phyloP scores from a whole-genome alignment of 2,888 invertebrate genomes.

The Tryphoninae sp. region DNA sequence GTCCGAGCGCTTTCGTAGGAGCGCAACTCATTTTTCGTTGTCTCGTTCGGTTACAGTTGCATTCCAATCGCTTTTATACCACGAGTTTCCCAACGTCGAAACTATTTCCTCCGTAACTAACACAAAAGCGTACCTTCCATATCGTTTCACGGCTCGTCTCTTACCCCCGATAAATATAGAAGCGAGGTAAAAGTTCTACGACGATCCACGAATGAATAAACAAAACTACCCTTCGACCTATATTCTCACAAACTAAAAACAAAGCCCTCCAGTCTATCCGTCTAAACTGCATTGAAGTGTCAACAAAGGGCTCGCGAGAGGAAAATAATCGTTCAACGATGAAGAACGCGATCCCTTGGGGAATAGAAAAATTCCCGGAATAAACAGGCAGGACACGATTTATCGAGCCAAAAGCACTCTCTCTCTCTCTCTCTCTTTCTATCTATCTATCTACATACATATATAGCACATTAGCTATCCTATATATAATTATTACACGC shows the following conservation, averaged over 20 bases:
- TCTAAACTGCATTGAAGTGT: neutral
- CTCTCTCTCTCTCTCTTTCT: constrained; percentile 16
- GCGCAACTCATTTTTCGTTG: constrained; percentile 28
- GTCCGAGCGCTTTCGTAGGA: constrained; percentile 22
- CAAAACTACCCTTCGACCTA: neutral
- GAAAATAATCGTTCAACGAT: neutral
- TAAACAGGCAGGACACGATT: neutral
- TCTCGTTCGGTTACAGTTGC: neutral
- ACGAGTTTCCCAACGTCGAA: neutral
- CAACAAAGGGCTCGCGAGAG: neutral
- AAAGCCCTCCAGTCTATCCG: neutral
- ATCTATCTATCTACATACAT: neutral
- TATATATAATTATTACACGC: constrained; percentile 9
- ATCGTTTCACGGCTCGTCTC: too few relatives aligned
- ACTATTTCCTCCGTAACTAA: neutral
- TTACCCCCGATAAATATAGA: neutral
- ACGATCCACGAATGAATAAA: neutral
- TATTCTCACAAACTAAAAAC: neutral
- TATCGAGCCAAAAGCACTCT: constrained; percentile 17
- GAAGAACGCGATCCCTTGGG: neutral
- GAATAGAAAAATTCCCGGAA: neutral
- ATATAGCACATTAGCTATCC: neutral
- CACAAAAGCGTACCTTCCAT: neutral
- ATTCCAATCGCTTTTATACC: neutral
- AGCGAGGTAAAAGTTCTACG: neutral